Evolutionary conservation across 2,888 invertebrate genomes (phyloP), one percentile per base, ranked within the genome.

Genomic region (Aporophyla lueneburgensis): DNA sequence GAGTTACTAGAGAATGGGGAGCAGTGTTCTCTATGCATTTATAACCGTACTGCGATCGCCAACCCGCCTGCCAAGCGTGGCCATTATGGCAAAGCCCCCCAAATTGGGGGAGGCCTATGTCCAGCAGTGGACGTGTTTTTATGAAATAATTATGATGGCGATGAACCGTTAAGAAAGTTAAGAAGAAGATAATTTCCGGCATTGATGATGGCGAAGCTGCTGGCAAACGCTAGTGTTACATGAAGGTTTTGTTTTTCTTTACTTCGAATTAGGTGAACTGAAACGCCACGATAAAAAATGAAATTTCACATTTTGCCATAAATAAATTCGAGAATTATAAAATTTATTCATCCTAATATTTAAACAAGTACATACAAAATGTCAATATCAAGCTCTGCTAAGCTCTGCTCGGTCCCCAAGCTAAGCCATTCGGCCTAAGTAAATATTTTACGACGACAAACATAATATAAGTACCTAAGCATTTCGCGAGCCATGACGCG

Each of bases 381-480:
- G 51, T 78, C 24, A 14, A 61, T 54, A 62, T 7, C 43, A 46
- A 56, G 33, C 24, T 19, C 12, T 53, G 58, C 51, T 58, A 33
- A 73, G 49, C 75, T 62, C 75, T 61, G 63, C n/a, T 24, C 70
- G 62, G 76, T 71, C 85, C 81, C 78, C 61, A 75, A 80, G 78
- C 79, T 49, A 71, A 80, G 73, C 76, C 73, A 78, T 72, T 67
- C 27, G 70, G 21, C 85, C 87, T 87, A 87, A 89, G 86, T 90
- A 90, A 91, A 91, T 91, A 90, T 92, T 91, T 89, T 90, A 89
- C 85, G 87, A 86, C 84, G 74, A 84, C 87, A 88, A 85, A 88
- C 85, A 86, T 76, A 85, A 86, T 86, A 85, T 76, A 75, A 85
- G 83, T 84, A 82, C 81, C 76, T 78, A 80, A 63, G 16, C 59